Evolutionary conservation across 2,113 vertebrate genomes (phyloP).

Genomic region (Baryphthengus martii): DNA sequence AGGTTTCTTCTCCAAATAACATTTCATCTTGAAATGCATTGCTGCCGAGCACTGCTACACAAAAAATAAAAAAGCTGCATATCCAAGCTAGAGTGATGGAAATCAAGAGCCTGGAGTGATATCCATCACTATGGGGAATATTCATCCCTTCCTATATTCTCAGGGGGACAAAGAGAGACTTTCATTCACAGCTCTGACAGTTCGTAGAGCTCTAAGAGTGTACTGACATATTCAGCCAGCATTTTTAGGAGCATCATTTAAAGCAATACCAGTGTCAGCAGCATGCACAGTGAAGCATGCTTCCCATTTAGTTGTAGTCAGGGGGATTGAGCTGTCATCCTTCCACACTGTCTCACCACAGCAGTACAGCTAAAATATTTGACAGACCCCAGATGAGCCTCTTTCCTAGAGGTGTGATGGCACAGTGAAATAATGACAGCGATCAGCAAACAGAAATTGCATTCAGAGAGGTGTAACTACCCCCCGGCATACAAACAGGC

Average conservation of each 20-base stretch:
- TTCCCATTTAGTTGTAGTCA: not conserved
- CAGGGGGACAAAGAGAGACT: not conserved
- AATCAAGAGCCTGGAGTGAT: not conserved
- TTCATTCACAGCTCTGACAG: not conserved
- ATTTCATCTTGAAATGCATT: not conserved
- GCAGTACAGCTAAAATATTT: constrained; percentile 2
- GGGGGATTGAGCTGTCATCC: not conserved
- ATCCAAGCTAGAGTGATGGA: not conserved
- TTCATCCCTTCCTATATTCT: not conserved
- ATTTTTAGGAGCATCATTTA: not conserved
- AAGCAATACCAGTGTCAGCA: not conserved
- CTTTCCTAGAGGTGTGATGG: not conserved
- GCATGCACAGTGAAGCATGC: not conserved
- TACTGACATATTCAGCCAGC: not conserved
- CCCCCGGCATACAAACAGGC: not conserved
- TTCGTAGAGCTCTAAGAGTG: not conserved
- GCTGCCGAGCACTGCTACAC: not conserved
- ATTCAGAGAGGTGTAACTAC: not conserved
- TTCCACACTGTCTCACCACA: not conserved
- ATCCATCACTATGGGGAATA: not conserved
- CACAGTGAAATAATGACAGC: not conserved
- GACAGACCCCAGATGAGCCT: not conserved
- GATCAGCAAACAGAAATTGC: not conserved
- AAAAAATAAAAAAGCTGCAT: not conserved
- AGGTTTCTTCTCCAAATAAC: not conserved